Evolutionary conservation across 2,888 invertebrate species (phyloP).

Genomic region (Cheilosia urbana): DNA sequence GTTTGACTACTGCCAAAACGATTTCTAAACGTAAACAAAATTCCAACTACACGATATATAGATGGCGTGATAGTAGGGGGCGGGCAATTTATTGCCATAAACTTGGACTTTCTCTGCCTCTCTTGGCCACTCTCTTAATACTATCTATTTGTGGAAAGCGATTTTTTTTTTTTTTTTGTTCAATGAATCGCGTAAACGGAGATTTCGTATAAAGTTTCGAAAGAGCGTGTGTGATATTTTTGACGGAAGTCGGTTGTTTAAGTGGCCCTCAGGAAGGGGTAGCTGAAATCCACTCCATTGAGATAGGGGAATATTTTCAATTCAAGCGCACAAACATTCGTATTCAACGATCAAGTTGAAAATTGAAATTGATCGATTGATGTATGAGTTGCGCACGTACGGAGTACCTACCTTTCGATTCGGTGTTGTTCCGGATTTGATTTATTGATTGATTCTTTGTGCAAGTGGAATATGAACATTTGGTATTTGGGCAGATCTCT

Average conservation of each 20-base stretch:
- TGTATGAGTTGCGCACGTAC: too few relatives aligned
- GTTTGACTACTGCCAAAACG: slow-evolving; percentile 40
- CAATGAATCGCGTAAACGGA: neutral
- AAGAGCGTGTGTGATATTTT: neutral
- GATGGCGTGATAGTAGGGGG: neutral
- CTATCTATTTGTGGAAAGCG: slow-evolving; percentile 7
- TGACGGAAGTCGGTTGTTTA: neutral
- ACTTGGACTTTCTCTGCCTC: slow-evolving; percentile 22
- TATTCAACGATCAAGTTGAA: neutral
- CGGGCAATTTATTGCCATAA: slow-evolving; percentile 22
- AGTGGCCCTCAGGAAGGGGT: neutral
- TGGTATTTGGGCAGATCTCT: too few relatives aligned
- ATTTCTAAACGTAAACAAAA: slow-evolving; percentile 45
- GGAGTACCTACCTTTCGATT: too few relatives aligned
- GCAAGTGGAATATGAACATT: too few relatives aligned
- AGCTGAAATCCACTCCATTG: neutral
- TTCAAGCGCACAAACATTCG: neutral
- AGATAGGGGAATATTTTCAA: neutral
- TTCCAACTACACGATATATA: neutral
- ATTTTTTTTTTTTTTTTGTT: neutral
- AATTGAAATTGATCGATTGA: too few relatives aligned
- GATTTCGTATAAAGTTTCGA: neutral
- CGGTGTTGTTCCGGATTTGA: too few relatives aligned
- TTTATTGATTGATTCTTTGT: too few relatives aligned
- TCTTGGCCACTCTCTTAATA: neutral